phyloP scores from a whole-genome alignment of 2,888 invertebrate species.

The Cartodere bifasciata region DNA sequence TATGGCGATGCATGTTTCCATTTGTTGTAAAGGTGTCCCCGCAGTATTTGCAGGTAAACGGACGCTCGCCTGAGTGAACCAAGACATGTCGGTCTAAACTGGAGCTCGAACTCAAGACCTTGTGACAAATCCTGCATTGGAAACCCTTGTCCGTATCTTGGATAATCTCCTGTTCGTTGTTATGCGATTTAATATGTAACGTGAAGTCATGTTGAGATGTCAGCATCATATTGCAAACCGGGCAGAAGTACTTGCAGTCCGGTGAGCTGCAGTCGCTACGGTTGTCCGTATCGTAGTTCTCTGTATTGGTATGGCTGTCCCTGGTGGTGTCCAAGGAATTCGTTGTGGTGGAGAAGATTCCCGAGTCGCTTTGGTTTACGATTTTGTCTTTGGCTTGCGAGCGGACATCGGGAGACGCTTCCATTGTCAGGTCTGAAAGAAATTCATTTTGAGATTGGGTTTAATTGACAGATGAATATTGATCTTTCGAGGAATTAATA shows the following conservation, averaged over 20 bases:
- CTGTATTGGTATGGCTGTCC: constrained; percentile 17
- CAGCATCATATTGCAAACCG: constrained; percentile 49
- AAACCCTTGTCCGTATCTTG: constrained; percentile 37
- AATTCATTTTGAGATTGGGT: too few species aligned
- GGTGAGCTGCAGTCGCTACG: constrained; percentile 42
- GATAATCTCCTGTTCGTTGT: constrained; percentile 38
- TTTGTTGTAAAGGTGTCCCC: constrained; percentile 73
- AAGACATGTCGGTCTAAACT: constrained; percentile 69
- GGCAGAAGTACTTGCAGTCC: constrained; percentile 42
- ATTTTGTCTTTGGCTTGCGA: constrained; percentile 18
- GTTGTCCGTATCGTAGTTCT: constrained; percentile 41
- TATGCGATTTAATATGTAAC: constrained; percentile 53
- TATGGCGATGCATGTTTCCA: constrained; percentile 76
- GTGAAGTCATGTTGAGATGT: constrained; percentile 55
- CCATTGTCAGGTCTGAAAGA: constrained; percentile 29
- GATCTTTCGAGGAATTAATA: too few species aligned
- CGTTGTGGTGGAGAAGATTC: constrained; percentile 30
- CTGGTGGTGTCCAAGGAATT: constrained; percentile 16
- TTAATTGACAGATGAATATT: too few species aligned
- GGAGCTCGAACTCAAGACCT: constrained; percentile 63
- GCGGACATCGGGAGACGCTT: constrained; percentile 23
- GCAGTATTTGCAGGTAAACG: constrained; percentile 67
- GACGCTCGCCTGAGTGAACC: constrained; percentile 68
- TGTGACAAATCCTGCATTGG: constrained; percentile 52
- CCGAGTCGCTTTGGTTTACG: constrained; percentile 29